Conservation (phyloP, 2,113 vertebrate genomes). For the Pteropus alecto region DNA sequence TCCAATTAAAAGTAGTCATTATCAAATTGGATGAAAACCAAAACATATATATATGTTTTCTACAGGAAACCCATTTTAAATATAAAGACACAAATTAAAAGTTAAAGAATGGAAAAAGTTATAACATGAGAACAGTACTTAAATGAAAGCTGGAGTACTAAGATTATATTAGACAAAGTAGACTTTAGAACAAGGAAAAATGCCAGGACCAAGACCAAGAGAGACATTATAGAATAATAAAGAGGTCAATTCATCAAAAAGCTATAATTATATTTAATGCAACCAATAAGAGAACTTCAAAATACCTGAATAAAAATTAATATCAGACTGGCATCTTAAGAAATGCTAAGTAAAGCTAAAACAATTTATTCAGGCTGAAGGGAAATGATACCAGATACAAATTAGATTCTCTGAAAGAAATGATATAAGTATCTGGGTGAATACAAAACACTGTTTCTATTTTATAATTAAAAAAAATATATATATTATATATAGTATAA, state of each 20-base stretch:
- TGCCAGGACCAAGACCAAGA: background rate
- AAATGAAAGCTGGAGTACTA: background rate
- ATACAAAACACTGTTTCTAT: background rate
- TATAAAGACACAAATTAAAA: constrained; percentile 12
- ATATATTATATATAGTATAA: background rate
- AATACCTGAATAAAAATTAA: background rate
- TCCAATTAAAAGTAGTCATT: background rate
- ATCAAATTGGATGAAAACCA: constrained; percentile 15
- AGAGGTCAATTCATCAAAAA: background rate
- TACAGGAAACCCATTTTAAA: constrained; percentile 18
- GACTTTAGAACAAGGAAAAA: background rate
- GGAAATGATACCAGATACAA: background rate
- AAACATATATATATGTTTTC: background rate
- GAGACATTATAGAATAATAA: constrained; percentile 4
- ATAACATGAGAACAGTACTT: background rate
- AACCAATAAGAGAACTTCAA: background rate
- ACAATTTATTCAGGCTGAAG: background rate
- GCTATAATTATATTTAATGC: background rate
- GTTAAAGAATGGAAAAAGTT: constrained; percentile 28
- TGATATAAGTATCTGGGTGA: background rate
- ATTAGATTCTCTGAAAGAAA: background rate
- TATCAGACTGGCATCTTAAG: background rate
- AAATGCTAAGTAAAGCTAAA: constrained; percentile 14
- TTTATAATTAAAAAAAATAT: background rate
- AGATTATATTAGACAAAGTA: background rate